Evolutionary conservation across 1,140 invertebrate species (phyloP).

Genomic region (Campoletis sonorensis): DNA sequence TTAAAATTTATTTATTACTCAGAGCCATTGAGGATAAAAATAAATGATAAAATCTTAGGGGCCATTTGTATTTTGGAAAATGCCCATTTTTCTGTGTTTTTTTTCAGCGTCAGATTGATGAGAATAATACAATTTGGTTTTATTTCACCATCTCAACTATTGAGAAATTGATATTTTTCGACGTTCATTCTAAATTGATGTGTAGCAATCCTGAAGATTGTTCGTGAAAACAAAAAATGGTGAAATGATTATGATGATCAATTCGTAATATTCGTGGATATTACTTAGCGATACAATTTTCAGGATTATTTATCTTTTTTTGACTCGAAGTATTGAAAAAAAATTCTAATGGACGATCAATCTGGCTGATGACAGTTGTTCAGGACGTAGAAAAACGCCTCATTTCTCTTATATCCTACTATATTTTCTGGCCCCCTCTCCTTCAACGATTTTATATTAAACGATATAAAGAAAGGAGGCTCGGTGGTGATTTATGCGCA

Average conservation of each 20-base stretch:
- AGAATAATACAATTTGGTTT: no score
- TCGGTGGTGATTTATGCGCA: conserved; percentile 73
- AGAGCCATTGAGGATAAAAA: no score
- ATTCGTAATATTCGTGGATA: background rate
- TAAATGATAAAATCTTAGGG: no score
- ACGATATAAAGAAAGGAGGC: conserved; percentile 73
- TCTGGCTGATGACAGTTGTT: conserved; percentile 53
- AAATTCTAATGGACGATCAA: conserved; percentile 48
- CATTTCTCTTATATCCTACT: conserved; percentile 25
- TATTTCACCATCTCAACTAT: no score
- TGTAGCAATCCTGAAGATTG: background rate
- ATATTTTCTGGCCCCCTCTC: background rate
- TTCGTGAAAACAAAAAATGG: no score
- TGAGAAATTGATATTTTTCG: no score
- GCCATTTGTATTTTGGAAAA: no score
- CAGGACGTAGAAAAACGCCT: conserved; percentile 41
- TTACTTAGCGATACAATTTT: conserved; percentile 19
- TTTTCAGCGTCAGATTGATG: no score
- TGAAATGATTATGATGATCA: background rate
- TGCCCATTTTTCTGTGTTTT: no score
- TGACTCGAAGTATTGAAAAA: conserved; percentile 15
- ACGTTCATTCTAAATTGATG: no score
- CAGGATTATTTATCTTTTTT: conserved; percentile 33
- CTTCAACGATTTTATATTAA: conserved; percentile 59
- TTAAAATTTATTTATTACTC: no score